Base-by-base conservation (phyloP, 2,888 invertebrate species). In the Arenicola marina region DNA sequence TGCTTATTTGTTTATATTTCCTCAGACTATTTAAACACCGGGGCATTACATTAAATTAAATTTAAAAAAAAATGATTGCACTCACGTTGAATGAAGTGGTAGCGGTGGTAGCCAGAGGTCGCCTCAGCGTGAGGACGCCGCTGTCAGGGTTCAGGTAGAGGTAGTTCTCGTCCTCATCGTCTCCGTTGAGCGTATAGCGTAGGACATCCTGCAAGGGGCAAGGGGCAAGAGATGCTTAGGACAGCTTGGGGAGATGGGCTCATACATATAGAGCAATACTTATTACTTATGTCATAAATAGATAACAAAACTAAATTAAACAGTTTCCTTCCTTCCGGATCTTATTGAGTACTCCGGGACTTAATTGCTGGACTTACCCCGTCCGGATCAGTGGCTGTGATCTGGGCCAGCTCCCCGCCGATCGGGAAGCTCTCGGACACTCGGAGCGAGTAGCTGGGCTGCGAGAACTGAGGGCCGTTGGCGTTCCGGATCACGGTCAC, bases 331-430 rank as follows among this genome's bases (percentile, higher is more conserved):
- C n/a, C n/a, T n/a, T n/a, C n/a, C n/a, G n/a, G n/a, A n/a, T n/a
- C n/a, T n/a, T n/a, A n/a, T n/a, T n/a, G n/a, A n/a, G n/a, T n/a
- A n/a, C n/a, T n/a, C 29, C 21, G 29, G 33, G 11, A 54, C 15
- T 18, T 48, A 11, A 48, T 48, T 15, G 11, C 4, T 38, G n/a
- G 4, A 59, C 65, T 60, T 83, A 93, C 93, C 86, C 93, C 86
- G 85, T 95, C 95, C 34, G 89, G 89, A 83, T 95, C 95, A 3
- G 89, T 88, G 7, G 95, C 92, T 11, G 87, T 87, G 55, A 95
- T 87, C 18, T 85, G 84, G 44, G 95, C 88, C 0, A 93, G 90
- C 33, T 86, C 84, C 29, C 89, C 89, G 0, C 79, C 78, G 15
- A 71, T 65, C 1, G 69, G 67, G 63, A 68, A 70, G 24, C 62